A percentile compares a stretch with the other conserved stretches of the same genome.
Evolutionary conservation across 2,888 invertebrate genomes (phyloP).

Genomic region (Chalcis sispes): DNA sequence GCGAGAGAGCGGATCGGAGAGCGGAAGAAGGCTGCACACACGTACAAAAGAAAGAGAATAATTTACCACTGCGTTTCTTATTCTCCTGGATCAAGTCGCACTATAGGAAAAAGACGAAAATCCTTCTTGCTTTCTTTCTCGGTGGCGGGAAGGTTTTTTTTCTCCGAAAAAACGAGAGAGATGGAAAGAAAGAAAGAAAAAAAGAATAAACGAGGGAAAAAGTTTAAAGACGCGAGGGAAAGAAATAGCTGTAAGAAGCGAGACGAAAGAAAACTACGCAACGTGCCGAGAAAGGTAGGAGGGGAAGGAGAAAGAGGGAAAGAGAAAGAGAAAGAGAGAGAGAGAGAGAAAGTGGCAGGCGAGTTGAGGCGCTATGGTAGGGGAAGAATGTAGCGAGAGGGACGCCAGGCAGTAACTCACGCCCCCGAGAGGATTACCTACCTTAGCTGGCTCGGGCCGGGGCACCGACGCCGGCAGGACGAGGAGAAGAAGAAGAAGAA

Average conservation of each 20-base stretch:
- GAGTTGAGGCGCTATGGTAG: constrained; percentile 47
- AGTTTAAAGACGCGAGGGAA: constrained; percentile 61
- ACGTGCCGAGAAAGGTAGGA: too few species aligned
- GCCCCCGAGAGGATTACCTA: constrained; percentile 77
- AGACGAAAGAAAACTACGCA: constrained; percentile 38
- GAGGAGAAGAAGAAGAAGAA: constrained; percentile 48
- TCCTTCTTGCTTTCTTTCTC: constrained; percentile 56
- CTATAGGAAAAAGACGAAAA: constrained; percentile 46
- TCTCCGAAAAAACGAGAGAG: constrained; percentile 44
- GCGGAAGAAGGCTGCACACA: constrained; percentile 11
- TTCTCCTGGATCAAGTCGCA: constrained; percentile 45
- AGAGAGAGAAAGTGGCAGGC: constrained; percentile 57
- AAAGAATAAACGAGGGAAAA: constrained; percentile 42
- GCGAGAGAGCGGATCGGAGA: constrained; percentile 15
- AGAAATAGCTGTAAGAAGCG: constrained; percentile 52
- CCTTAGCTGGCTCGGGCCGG: constrained; percentile 64
- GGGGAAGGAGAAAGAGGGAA: constrained; percentile 47
- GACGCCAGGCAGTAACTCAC: constrained; percentile 72
- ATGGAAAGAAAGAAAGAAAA: constrained; percentile 47
- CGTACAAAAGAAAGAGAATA: constrained; percentile 46
- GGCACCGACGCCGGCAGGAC: constrained; percentile 18
- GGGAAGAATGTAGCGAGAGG: constrained; percentile 63
- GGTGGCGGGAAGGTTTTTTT: constrained; percentile 34
- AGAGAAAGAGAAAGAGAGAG: constrained; percentile 53
- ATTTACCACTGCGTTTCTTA: constrained; percentile 48